phyloP scores from a whole-genome alignment of 2,888 invertebrate genomes.

The Galerucella calmariensis region DNA sequence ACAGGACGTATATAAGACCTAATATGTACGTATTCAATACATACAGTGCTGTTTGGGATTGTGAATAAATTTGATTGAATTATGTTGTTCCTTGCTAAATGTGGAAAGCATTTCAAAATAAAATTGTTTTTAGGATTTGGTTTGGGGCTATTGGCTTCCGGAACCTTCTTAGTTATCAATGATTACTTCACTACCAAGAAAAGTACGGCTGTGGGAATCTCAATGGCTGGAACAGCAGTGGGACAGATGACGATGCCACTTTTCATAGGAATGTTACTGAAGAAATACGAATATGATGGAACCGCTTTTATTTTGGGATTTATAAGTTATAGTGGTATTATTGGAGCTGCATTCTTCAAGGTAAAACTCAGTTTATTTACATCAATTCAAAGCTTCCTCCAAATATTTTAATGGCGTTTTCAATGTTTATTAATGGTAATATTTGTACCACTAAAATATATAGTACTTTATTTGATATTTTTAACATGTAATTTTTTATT shows the following conservation, averaged over 20 bases:
- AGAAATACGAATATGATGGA: constrained; percentile 73
- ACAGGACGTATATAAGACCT: too few species aligned
- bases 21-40: too few species aligned
- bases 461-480: too few species aligned
- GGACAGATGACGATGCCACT: constrained; percentile 82
- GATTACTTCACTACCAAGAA: constrained; percentile 76
- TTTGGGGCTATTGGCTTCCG: constrained; percentile 77
- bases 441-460: too few species aligned
- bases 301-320: constrained; percentile 74
- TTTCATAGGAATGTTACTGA: constrained; percentile 73
- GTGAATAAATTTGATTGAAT: too few species aligned
- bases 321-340: constrained; percentile 71
- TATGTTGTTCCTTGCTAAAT: neutral
- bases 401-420: too few species aligned
- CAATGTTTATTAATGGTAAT: too few species aligned
- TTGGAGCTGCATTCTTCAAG: constrained; percentile 64
- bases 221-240: constrained; percentile 80
- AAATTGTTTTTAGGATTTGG: constrained; percentile 69
- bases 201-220: constrained; percentile 79
- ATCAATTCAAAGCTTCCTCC: neutral
- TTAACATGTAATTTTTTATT: too few species aligned
- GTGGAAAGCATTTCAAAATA: neutral
- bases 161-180: constrained; percentile 78
- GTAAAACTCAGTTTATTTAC: constrained; percentile 61
- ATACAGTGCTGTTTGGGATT: too few species aligned